Conservation (phyloP, 2,888 invertebrate species). For the Chloromyia formosa region DNA sequence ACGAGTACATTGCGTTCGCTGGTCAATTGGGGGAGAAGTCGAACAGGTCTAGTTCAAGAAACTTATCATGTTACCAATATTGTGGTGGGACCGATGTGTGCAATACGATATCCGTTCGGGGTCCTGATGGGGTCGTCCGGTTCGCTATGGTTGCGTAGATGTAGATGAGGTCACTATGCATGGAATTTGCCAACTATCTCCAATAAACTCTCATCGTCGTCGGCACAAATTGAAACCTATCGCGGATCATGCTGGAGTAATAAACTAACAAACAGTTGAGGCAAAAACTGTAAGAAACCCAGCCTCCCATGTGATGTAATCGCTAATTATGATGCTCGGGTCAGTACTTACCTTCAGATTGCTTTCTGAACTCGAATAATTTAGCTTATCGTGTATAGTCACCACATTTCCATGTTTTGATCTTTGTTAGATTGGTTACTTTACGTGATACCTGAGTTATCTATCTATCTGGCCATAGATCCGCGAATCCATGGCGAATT, state of each 20-base stretch:
- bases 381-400: background rate
- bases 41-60: slow-evolving; percentile 2
- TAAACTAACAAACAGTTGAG: slow-evolving; percentile 13
- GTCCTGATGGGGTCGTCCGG: slow-evolving; percentile 28
- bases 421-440: slow-evolving; percentile 10
- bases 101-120: background rate
- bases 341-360: slow-evolving; percentile 33
- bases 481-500: background rate
- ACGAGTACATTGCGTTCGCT: too few relatives aligned
- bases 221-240: too few relatives aligned
- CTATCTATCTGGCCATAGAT: background rate
- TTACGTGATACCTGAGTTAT: background rate
- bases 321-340: slow-evolving; percentile 34
- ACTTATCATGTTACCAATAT: slow-evolving; percentile 17
- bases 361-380: slow-evolving; percentile 7
- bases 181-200: background rate
- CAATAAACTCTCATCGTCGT: slow-evolving; percentile 16
- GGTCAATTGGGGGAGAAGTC: too few relatives aligned
- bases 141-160: slow-evolving; percentile 25
- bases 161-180: slow-evolving; percentile 33
- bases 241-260: background rate
- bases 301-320: slow-evolving; percentile 39
- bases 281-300: slow-evolving; percentile 4
- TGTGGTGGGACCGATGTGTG: slow-evolving; percentile 9
- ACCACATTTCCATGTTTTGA: slow-evolving; percentile 20